Percentiles rank a stretch among this genome's conserved stretches.
Conservation (phyloP, 2,797 vertebrate species). For the Serranus cabrilla region DNA sequence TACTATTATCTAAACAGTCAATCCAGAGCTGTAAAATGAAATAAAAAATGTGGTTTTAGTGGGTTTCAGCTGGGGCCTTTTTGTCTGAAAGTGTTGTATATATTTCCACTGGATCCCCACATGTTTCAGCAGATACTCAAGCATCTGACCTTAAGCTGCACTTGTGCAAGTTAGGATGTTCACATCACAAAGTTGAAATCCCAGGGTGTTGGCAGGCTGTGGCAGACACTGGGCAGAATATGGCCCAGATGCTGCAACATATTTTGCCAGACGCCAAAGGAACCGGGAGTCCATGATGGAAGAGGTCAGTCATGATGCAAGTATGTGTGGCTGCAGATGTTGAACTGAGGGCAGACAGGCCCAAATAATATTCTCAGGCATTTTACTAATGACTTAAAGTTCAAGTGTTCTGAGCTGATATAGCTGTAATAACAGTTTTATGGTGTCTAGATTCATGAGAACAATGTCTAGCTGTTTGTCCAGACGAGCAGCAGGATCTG, state of each 20-base stretch:
- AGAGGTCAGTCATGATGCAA: constrained; percentile 5
- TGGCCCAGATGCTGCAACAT: background rate
- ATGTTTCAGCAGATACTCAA: no score
- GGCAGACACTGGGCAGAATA: background rate
- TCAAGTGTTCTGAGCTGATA: background rate
- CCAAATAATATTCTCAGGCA: background rate
- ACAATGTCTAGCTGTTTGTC: background rate
- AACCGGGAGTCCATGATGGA: background rate
- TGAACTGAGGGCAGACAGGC: background rate
- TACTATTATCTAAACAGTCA: no score
- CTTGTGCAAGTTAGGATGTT: background rate
- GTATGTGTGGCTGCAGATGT: background rate
- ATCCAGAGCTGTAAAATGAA: no score
- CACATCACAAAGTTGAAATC: background rate
- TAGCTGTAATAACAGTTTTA: background rate
- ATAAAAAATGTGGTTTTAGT: no score
- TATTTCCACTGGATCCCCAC: no score
- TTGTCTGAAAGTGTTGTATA: no score
- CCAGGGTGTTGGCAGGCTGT: background rate
- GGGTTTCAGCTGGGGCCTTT: no score
- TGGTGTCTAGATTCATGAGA: background rate
- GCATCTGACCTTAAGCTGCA: background rate
- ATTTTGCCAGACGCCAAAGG: background rate
- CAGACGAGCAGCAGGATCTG: background rate
- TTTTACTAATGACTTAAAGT: background rate